Evolutionary conservation across 2,797 vertebrate species (phyloP).

Genomic region (Simalia tracyae): DNA sequence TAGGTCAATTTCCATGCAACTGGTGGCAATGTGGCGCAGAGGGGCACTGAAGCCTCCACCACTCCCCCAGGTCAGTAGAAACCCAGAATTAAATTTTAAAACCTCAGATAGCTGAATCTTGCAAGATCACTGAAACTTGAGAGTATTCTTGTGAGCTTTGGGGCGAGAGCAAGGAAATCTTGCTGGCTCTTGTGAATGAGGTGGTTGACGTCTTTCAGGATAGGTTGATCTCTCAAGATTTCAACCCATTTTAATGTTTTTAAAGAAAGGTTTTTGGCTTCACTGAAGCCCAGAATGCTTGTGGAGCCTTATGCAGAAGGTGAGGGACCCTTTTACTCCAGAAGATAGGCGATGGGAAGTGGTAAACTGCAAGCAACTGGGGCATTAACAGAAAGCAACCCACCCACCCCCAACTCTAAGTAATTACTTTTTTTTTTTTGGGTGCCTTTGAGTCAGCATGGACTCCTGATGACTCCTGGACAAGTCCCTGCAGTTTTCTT

Average conservation of each 20-base stretch:
- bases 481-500: neutral
- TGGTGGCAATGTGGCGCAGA: too few species aligned
- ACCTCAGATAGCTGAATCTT: too few species aligned
- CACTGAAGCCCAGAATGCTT: neutral
- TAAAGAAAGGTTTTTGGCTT: neutral
- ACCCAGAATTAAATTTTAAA: too few species aligned
- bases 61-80: too few species aligned
- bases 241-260: too few species aligned
- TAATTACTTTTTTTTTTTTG: neutral
- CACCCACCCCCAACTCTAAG: neutral
- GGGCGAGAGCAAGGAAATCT: too few species aligned
- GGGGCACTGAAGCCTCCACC: too few species aligned
- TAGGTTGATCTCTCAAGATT: too few species aligned
- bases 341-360: accelerated
- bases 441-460: neutral
- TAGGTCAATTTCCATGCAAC: neutral
- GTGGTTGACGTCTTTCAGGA: too few species aligned
- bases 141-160: too few species aligned
- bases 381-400: accelerated
- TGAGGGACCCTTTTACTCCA: neutral
- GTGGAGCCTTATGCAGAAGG: neutral
- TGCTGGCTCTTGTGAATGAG: too few species aligned
- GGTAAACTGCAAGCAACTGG: neutral
- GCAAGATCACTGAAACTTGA: too few species aligned
- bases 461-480: neutral